Evolutionary conservation across 2,888 invertebrate genomes (phyloP).

Genomic region (Epiblema foenella): DNA sequence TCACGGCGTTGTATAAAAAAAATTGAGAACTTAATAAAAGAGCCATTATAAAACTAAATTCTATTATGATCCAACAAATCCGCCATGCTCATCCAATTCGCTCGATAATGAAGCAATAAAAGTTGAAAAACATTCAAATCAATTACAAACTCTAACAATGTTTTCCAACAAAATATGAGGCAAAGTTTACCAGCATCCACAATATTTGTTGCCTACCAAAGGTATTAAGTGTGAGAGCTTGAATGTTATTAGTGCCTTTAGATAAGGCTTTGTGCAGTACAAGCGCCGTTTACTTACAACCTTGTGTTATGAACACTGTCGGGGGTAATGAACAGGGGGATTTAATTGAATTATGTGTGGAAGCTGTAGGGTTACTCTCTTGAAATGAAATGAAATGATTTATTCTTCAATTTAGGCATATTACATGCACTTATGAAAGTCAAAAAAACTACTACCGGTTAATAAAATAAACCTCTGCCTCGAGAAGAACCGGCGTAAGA

Average conservation of each 20-base stretch:
- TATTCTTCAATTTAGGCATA: too few species aligned
- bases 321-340: conserved; percentile 21
- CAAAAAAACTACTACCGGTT: too few species aligned
- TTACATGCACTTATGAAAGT: too few species aligned
- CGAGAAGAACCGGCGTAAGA: too few species aligned
- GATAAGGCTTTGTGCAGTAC: background rate
- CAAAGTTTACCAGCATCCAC: conserved; percentile 30
- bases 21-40: too few species aligned
- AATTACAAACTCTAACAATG: conserved; percentile 25
- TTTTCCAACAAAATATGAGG: conserved; percentile 48
- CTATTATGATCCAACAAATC: background rate
- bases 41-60: background rate
- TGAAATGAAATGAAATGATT: too few species aligned
- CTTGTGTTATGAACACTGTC: background rate
- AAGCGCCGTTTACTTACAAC: background rate
- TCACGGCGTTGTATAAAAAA: too few species aligned
- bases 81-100: conserved; percentile 1
- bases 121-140: conserved; percentile 18
- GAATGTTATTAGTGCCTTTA: background rate
- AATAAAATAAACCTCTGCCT: too few species aligned
- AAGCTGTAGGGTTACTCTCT: conserved; percentile 4
- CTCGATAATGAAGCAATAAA: conserved; percentile 3
- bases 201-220: background rate
- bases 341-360: conserved; percentile 24
- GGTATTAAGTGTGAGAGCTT: background rate